Evolutionary conservation across 2,888 invertebrate species (phyloP), one percentile per base, ranked within the genome.

Genomic region (Tuta absoluta): DNA sequence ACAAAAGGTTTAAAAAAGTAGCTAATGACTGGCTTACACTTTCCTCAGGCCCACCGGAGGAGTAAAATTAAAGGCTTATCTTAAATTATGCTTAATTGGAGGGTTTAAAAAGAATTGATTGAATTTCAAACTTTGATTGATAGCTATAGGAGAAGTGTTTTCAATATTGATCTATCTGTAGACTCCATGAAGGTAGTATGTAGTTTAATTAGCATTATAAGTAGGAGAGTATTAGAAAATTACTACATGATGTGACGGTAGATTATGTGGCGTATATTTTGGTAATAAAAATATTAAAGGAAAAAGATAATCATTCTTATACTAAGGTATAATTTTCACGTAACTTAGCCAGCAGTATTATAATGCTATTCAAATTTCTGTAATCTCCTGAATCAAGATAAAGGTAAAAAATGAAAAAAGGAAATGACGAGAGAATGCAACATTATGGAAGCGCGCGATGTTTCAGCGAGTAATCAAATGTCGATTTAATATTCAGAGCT

Each of bases 11-110:
- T 74, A 77, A 85, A 87, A 88, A 85, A 81, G 79, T 80, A 81
- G 78, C 82, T 90, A 90, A 90, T 90, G 87, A 85, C 80, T 72
- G 84, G 79, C 85, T 85, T 87, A 88, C 85, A 87, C 86, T 87
- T 86, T 82, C 76, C 74, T 79, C 73, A 73, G 75, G 90, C 82
- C 91, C 90, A 91, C 91, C 90, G 83, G 87, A 85, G 86, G 85
- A 77, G 87, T 78, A 84, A 78, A 89, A 91, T 88, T 87, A 90
- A 89, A 87, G 89, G 85, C 79, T 88, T 89, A 91, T 89, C 88
- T 89, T 78, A 86, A 91, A 91, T 91, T 89, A 89, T 86, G 81
- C 83, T 87, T 91, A 91, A 91, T 91, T 91, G 86, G 76, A 84
- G 89, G 90, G 84, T 85, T 82, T 82, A 81, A 85, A 56, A 84